Percentiles rank a stretch among this genome's conserved stretches.
These are phyloP conservation scores for Micoletzkya japonica DNA, from an alignment of 2,888 invertebrate genomes.

Conservation along the genomic window DNA sequence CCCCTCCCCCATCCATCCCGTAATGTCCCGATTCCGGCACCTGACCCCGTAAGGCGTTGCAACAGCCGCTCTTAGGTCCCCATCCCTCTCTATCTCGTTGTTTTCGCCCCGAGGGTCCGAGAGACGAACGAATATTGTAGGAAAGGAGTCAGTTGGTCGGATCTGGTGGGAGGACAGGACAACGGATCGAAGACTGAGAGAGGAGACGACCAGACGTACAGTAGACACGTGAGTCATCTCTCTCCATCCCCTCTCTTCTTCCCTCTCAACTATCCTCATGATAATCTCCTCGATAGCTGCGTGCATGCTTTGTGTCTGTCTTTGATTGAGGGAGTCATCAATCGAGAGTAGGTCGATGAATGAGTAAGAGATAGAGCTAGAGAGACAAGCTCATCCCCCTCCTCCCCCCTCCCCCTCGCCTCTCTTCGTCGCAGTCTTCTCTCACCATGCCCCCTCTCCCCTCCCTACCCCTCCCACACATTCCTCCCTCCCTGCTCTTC, in stretches of 20 bases:
- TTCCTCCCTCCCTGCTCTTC: neutral
- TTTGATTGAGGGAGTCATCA: no score
- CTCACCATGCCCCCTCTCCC: constrained; percentile 2
- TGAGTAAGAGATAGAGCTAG: neutral
- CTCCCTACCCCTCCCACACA: neutral
- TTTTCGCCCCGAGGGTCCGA: neutral
- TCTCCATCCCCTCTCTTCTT: neutral
- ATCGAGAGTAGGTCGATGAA: no score
- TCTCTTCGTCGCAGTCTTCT: constrained; percentile 14
- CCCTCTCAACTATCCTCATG: no score
- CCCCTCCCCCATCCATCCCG: neutral
- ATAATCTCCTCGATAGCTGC: no score
- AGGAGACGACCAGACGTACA: constrained; percentile 1
- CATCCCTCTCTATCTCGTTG: neutral
- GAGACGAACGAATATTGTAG: constrained; percentile 33
- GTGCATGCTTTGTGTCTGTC: no score
- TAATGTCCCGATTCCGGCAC: neutral
- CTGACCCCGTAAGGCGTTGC: no score
- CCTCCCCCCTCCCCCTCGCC: neutral
- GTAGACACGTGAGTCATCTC: constrained; percentile 12
- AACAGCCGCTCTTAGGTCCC: no score
- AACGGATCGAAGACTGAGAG: neutral
- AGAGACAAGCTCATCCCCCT: neutral
- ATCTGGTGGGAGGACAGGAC: constrained; percentile 36
- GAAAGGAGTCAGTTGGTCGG: constrained; percentile 54